Evolutionary conservation across 1,140 invertebrate genomes (phyloP).

Genomic region (Scaptodrosophila lebanonensis): DNA sequence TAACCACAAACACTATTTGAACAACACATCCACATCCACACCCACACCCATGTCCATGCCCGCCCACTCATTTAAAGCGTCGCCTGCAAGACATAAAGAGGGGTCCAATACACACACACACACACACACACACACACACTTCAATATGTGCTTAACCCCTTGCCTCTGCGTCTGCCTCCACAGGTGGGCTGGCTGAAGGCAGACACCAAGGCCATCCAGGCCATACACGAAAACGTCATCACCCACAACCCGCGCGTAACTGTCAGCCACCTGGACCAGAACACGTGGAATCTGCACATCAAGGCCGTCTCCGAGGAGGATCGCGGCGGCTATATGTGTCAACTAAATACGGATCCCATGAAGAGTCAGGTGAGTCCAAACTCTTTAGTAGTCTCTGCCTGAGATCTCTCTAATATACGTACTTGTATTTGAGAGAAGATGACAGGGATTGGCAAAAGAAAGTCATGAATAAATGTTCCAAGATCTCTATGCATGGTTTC

Average conservation of each 20-base stretch:
- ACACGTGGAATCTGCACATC: conserved; percentile 91
- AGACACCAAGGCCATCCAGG: conserved; percentile 90
- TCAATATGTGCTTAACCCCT: conserved; percentile 2
- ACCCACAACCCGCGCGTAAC: conserved; percentile 90
- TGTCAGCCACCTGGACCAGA: conserved; percentile 87
- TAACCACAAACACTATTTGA: too few species aligned
- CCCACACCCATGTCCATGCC: too few species aligned
- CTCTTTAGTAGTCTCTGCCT: not conserved
- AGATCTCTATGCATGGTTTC: too few species aligned
- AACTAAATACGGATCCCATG: conserved; percentile 87
- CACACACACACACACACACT: conserved; percentile 1
- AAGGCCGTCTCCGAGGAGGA: conserved; percentile 88
- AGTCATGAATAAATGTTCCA: too few species aligned
- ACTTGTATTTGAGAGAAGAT: too few species aligned
- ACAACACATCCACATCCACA: not conserved
- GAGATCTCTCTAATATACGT: too few species aligned
- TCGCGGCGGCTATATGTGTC: conserved; percentile 90
- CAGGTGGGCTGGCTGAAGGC: conserved; percentile 94
- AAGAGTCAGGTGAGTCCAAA: conserved; percentile 83
- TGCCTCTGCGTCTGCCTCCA: not conserved
- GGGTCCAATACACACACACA: conserved; percentile 2
- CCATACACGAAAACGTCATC: conserved; percentile 92
- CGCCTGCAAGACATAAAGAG: too few species aligned
- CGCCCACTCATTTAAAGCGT: too few species aligned
- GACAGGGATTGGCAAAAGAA: too few species aligned